Conservation (phyloP, 92 coral and sea anemone species). For the Pocillopora meandrina region DNA sequence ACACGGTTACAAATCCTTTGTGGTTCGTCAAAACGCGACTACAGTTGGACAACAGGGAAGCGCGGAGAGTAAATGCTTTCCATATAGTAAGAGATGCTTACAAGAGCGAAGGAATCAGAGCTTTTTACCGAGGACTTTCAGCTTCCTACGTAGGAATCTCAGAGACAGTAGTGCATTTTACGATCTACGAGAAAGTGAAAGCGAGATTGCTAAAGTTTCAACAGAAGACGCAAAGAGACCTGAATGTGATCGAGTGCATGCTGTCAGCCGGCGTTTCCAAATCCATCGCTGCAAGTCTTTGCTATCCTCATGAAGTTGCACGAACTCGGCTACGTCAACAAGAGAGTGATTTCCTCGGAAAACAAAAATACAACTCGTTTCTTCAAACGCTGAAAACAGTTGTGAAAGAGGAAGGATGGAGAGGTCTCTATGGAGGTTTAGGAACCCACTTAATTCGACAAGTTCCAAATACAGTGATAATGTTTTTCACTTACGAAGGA, state of each 20-base stretch:
- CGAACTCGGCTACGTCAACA: conserved; percentile 93
- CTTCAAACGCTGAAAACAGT: conserved; percentile 80
- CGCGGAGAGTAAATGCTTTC: conserved; percentile 58
- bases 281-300: conserved; percentile 84
- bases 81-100: conserved; percentile 75
- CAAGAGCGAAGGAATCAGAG: conserved; percentile 84
- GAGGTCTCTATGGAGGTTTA: conserved; percentile 85
- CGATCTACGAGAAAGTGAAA: conserved; percentile 85
- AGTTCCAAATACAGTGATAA: conserved; percentile 91
- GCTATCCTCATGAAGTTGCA: conserved; percentile 96
- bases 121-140: conserved; percentile 91
- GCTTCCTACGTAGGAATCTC: conserved; percentile 96
- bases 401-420: conserved; percentile 81
- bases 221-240: conserved; percentile 50
- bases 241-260: conserved; percentile 77
- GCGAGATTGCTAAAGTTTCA: conserved; percentile 52
- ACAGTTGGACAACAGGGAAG: conserved; percentile 79
- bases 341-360: conserved; percentile 82
- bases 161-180: conserved; percentile 90
- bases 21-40: conserved; percentile 96
- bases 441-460: conserved; percentile 93
- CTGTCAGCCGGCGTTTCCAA: conserved; percentile 90
- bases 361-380: conserved; percentile 71
- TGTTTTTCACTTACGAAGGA: conserved; percentile 92
- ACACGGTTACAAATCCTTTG: conserved; percentile 90